phyloP scores from a whole-genome alignment of 1,140 invertebrate species.

The Laupala kohalensis region DNA sequence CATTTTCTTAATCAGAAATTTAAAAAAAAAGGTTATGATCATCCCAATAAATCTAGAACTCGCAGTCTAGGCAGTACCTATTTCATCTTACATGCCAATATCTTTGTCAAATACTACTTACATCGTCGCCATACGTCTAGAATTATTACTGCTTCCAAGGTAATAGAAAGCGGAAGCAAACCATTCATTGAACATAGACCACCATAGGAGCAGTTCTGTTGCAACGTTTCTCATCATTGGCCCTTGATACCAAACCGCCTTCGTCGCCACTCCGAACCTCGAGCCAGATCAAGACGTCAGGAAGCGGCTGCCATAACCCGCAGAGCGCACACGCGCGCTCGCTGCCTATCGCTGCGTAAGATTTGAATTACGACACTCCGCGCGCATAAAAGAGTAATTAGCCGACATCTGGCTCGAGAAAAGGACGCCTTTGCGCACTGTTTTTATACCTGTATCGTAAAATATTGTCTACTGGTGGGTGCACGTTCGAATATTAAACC shows the following conservation, averaged over 20 bases:
- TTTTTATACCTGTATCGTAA: neutral
- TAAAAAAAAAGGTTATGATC: too few species aligned
- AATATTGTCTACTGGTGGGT: neutral
- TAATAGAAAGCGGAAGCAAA: too few species aligned
- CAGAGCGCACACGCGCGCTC: neutral
- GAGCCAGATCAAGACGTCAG: neutral
- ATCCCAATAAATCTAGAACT: too few species aligned
- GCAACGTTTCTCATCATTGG: neutral
- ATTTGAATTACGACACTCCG: neutral
- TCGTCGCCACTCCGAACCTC: neutral
- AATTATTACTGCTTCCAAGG: too few species aligned
- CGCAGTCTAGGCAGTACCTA: too few species aligned
- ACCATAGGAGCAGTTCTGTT: too few species aligned
- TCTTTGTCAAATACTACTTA: too few species aligned
- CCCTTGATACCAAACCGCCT: neutral
- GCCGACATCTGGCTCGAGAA: neutral
- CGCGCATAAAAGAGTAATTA: neutral
- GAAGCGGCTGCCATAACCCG: neutral
- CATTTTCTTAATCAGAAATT: too few species aligned
- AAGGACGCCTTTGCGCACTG: neutral
- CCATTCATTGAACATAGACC: too few species aligned
- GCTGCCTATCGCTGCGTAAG: neutral
- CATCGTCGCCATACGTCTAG: too few species aligned
- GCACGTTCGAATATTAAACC: neutral
- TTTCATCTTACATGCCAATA: too few species aligned